Conservation (phyloP, 1,140 invertebrate species). For the Heliothis subflexa region DNA sequence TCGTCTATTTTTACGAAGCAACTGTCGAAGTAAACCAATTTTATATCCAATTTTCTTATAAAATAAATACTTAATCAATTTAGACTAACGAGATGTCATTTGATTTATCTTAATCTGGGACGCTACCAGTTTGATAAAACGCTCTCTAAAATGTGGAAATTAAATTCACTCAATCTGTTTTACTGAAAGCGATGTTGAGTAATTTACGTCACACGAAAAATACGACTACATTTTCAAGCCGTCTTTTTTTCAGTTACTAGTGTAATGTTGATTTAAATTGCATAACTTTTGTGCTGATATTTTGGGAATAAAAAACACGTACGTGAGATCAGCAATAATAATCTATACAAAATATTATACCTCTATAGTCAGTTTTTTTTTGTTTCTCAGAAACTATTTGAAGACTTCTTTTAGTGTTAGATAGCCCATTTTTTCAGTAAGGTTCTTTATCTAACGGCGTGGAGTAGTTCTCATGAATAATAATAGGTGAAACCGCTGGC, state of each 20-base stretch:
- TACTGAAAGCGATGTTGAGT: constrained; percentile 7
- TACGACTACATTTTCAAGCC: neutral
- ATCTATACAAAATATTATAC: no score
- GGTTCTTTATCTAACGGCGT: no score
- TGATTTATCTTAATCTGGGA: constrained; percentile 35
- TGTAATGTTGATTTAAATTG: neutral
- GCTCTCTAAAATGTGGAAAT: constrained; percentile 23
- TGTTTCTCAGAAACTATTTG: no score
- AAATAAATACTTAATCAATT: constrained; percentile 23
- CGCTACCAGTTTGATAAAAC: constrained; percentile 36
- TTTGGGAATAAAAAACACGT: neutral
- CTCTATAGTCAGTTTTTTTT: no score
- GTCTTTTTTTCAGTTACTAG: neutral
- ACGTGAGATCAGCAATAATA: no score
- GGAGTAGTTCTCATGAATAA: no score
- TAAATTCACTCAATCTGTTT: constrained; percentile 32
- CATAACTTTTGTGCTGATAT: neutral
- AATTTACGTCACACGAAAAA: constrained; percentile 13
- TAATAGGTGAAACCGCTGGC: no score
- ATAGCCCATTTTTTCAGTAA: no score
- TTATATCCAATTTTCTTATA: constrained; percentile 19
- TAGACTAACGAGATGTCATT: constrained; percentile 21
- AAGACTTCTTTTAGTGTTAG: no score
- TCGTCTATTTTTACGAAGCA: no score
- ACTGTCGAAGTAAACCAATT: neutral